phyloP scores from a whole-genome alignment of 2,113 vertebrate species.

The Bettongia penicillata region DNA sequence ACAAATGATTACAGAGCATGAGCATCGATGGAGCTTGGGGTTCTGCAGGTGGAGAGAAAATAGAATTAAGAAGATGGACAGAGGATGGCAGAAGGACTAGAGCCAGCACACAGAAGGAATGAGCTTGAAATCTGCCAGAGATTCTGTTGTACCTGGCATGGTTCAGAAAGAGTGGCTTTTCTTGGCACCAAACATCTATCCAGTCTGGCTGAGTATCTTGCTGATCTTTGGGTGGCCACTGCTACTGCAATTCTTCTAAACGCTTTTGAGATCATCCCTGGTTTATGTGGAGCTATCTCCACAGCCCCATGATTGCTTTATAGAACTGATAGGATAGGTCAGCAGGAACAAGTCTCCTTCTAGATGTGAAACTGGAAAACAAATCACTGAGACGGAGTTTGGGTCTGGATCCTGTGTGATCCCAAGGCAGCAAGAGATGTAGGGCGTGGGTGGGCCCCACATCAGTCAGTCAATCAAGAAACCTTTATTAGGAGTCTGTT shows the following conservation, averaged over 20 bases:
- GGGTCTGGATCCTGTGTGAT: background rate
- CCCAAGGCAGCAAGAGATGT: background rate
- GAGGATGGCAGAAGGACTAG: background rate
- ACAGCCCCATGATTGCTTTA: background rate
- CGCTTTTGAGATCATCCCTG: background rate
- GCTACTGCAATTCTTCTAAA: background rate
- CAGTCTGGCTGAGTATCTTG: too few species aligned
- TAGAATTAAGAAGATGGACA: background rate
- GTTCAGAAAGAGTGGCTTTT: background rate
- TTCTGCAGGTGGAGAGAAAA: slow-evolving; percentile 55
- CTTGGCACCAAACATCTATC: background rate
- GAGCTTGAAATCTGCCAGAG: background rate
- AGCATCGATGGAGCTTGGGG: slow-evolving; percentile 71
- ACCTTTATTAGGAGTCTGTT: background rate
- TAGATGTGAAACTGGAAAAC: background rate
- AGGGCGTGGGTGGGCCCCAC: background rate
- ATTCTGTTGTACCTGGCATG: background rate
- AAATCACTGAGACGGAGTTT: background rate
- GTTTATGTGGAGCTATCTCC: background rate
- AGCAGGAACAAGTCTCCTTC: background rate
- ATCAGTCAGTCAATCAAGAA: background rate
- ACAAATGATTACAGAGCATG: slow-evolving; percentile 81
- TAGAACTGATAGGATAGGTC: background rate
- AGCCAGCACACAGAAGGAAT: background rate
- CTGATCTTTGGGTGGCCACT: background rate